Conservation (phyloP, 2,888 invertebrate genomes). For the Agrotis ipsilon region DNA sequence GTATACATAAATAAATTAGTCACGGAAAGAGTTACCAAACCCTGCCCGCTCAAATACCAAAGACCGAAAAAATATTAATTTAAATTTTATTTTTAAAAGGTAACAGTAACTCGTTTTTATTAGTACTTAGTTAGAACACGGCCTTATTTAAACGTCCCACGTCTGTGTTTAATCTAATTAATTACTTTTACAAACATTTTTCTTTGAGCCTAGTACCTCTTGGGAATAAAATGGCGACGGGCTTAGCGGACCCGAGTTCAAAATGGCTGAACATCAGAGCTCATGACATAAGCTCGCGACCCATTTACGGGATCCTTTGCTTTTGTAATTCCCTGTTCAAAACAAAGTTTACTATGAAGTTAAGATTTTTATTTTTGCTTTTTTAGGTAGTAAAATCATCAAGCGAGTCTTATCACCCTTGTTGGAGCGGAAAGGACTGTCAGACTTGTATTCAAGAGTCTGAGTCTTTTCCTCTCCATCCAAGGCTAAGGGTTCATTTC, state of each 20-base stretch:
- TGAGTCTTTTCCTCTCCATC: too few relatives aligned
- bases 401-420: too few relatives aligned
- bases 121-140: conserved; percentile 34
- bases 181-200: conserved; percentile 52
- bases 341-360: background rate
- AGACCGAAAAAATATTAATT: background rate
- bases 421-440: too few relatives aligned
- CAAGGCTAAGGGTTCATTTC: too few relatives aligned
- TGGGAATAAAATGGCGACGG: conserved; percentile 28
- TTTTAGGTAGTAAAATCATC: too few relatives aligned
- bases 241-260: conserved; percentile 37
- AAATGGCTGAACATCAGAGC: conserved; percentile 43
- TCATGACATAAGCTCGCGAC: conserved; percentile 55
- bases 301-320: conserved; percentile 48
- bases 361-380: too few relatives aligned
- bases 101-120: conserved; percentile 40
- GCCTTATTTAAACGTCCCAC: conserved; percentile 42
- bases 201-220: conserved; percentile 17
- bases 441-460: too few relatives aligned
- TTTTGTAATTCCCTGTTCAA: background rate
- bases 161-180: conserved; percentile 46
- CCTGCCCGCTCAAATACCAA: conserved; percentile 12
- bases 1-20: background rate
- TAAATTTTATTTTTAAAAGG: conserved; percentile 21
- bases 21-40: background rate